Evolutionary conservation across 2,888 invertebrate species (phyloP), one percentile per base, ranked within the genome.

Genomic region (Idaea dimidiata): DNA sequence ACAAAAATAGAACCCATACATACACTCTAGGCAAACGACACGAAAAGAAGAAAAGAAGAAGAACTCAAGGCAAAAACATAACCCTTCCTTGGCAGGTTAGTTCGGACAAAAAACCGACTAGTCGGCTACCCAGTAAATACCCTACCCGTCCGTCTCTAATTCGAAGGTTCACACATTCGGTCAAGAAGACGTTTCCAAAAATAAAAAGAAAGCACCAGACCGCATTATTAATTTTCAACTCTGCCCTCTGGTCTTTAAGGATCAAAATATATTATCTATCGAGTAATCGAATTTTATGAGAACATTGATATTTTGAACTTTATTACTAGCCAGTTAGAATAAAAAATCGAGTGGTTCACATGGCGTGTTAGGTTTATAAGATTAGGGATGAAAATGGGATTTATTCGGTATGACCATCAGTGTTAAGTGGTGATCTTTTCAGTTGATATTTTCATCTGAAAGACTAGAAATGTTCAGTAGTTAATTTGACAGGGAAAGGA

Each of bases 321-420:
- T 24, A 24, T 24, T 24, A 5, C 8, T 10, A 8, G 10, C 43
- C 10, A 17, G n/a, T 54, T 59, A 54, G 54, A 54, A 32, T 53
- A 54, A 63, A 61, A 60, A 62, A 10, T 43, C 43, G 7, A 7
- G 3, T 43, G 43, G 43, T 10, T n/a, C 3, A 43, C 14, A 43
- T 10, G 10, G 10, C 43, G 54, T 16, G 61, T 18, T 54, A 58
- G 66, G 62, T 53, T 66, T 64, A 62, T 3, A 17, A 59, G 60
- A 66, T 69, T 66, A 66, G n/a, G 18, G 54, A 33, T 59, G 62
- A 66, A 67, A 68, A 66, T 68, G 62, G 64, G 70, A 67, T 68
- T 66, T 68, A 66, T 60, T 58, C 55, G 43, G 63, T 57, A 64
- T 62, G 68, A 57, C 64, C 63, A 16, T 24, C 53, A 63, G 65